Percentiles rank a stretch among this genome's conserved stretches.
These are phyloP conservation scores for Ctenochaetus hawaiiensis DNA, from an alignment of 2,797 vertebrate genomes.

Conservation along the genomic window DNA sequence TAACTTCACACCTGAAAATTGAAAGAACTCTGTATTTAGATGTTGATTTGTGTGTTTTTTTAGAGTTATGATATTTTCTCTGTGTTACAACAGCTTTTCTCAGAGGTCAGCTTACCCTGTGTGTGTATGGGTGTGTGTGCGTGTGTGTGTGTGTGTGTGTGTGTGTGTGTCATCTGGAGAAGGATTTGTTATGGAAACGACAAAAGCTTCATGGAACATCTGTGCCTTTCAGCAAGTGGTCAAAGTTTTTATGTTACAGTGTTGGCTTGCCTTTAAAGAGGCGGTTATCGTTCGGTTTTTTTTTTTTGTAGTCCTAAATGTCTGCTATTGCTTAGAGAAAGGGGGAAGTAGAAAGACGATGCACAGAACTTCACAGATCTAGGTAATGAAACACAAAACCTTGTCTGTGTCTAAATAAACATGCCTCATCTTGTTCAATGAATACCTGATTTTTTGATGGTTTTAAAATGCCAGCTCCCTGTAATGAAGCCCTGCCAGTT, in stretches of 20 bases:
- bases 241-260: slow-evolving; percentile 38
- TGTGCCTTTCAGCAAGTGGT: slow-evolving; percentile 61
- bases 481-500: slow-evolving; percentile 22
- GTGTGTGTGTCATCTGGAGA: slow-evolving; percentile 12
- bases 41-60: too few relatives aligned
- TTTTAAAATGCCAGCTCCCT: slow-evolving; percentile 16
- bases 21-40: too few relatives aligned
- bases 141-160: slow-evolving; percentile 10
- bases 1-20: background rate
- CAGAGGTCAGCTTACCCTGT: background rate
- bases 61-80: too few relatives aligned
- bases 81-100: background rate
- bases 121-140: background rate
- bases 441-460: slow-evolving; percentile 24
- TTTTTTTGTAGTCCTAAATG: slow-evolving; percentile 48
- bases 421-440: slow-evolving; percentile 17
- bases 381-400: background rate
- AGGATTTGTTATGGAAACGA: slow-evolving; percentile 49
- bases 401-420: background rate
- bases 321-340: slow-evolving; percentile 38
- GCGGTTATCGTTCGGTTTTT: slow-evolving; percentile 33
- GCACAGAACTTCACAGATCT: slow-evolving; percentile 1
- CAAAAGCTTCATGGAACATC: slow-evolving; percentile 56
- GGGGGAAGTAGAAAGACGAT: slow-evolving; percentile 1
- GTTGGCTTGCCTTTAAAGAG: slow-evolving; percentile 39